Evolutionary conservation across 2,113 vertebrate genomes (phyloP).

Genomic region (Vanacampus margaritifer): DNA sequence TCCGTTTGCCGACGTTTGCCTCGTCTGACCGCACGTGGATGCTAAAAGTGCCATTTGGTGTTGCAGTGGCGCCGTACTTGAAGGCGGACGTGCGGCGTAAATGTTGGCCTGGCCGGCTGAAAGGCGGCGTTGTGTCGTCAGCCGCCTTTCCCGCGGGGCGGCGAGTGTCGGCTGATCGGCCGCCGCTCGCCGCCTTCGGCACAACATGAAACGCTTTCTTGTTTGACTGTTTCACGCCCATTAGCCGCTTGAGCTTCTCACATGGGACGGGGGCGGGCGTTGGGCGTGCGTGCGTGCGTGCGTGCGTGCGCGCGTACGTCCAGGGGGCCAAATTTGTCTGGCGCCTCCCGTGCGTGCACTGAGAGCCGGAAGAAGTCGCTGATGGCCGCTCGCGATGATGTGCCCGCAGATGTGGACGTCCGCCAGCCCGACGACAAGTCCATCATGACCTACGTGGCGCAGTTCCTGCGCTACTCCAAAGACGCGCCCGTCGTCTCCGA

Average conservation of each 20-base stretch:
- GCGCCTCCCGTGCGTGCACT: too few relatives aligned
- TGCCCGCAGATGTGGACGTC: constrained; percentile 85
- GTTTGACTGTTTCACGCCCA: constrained; percentile 24
- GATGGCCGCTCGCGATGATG: constrained; percentile 48
- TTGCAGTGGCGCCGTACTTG: too few relatives aligned
- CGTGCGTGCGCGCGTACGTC: too few relatives aligned
- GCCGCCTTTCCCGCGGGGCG: too few relatives aligned
- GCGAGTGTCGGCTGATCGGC: constrained; percentile 55
- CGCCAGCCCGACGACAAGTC: constrained; percentile 93
- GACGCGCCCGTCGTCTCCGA: constrained; percentile 56
- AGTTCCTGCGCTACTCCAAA: constrained; percentile 92
- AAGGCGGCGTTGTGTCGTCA: too few relatives aligned
- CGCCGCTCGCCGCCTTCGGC: constrained; percentile 8
- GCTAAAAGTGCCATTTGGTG: too few relatives aligned
- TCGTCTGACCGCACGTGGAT: too few relatives aligned
- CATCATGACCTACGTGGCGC: constrained; percentile 95
- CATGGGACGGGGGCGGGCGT: neutral
- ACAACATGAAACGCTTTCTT: constrained; percentile 34
- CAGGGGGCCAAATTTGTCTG: too few relatives aligned
- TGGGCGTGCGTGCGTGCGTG: neutral
- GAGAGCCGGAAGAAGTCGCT: neutral
- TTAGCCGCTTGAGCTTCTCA: neutral
- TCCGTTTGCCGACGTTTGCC: too few relatives aligned
- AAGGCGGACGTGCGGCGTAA: too few relatives aligned
- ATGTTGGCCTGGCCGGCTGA: too few relatives aligned